Evolutionary conservation across 2,113 vertebrate genomes (phyloP).

Genomic region (Sturnira hondurensis): DNA sequence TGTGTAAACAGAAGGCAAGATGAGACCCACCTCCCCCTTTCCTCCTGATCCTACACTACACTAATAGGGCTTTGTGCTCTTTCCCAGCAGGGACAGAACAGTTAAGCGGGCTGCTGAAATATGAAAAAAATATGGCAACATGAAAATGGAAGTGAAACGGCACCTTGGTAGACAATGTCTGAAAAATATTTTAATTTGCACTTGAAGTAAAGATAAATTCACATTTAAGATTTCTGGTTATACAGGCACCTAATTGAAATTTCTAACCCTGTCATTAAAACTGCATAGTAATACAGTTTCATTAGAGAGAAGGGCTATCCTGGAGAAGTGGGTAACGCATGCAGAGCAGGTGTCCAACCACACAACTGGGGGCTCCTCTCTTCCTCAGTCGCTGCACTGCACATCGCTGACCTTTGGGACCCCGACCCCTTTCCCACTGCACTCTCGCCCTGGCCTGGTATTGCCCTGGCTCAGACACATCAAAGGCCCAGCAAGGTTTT

Average conservation of each 20-base stretch:
- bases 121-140: not conserved
- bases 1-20: not conserved
- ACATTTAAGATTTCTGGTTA: not conserved
- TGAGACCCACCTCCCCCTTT: not conserved
- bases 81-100: not conserved
- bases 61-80: not conserved
- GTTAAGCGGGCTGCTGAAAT: not conserved
- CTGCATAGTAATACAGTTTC: not conserved
- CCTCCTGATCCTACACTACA: not conserved
- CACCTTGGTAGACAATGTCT: not conserved
- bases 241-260: not conserved
- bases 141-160: not conserved
- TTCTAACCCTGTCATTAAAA: not conserved
- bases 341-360: not conserved
- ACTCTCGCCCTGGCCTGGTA: not conserved
- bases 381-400: not conserved
- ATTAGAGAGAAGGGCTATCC: not conserved
- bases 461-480: not conserved
- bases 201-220: not conserved
- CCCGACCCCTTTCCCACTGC: not conserved
- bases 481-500: not conserved
- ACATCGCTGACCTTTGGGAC: not conserved
- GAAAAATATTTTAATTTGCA: not conserved
- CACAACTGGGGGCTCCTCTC: not conserved
- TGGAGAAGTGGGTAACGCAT: not conserved